Percentiles rank a stretch among this genome's conserved stretches.
phyloP scores from a whole-genome alignment of 1,140 invertebrate genomes.

The Dreissena polymorpha region DNA sequence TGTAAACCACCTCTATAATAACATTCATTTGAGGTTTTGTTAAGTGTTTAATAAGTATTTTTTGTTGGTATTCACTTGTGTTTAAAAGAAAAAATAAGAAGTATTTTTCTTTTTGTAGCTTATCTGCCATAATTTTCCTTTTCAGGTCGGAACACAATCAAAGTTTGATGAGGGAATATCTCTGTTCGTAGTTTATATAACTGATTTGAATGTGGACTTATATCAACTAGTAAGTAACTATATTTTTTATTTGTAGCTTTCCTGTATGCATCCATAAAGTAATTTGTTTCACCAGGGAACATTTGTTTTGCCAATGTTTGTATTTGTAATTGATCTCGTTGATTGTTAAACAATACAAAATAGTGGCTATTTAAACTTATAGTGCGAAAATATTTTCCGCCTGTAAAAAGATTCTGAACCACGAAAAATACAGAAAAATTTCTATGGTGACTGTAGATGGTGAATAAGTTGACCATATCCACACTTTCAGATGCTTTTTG shows the following conservation, averaged over 20 bases:
- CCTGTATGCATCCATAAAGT: slow-evolving; percentile 56
- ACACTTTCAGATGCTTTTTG: slow-evolving; percentile 37
- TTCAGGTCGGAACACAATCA: slow-evolving; percentile 29
- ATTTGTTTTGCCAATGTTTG: slow-evolving; percentile 58
- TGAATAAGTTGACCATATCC: slow-evolving; percentile 36
- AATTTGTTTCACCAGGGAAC: slow-evolving; percentile 49
- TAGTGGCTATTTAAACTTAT: slow-evolving; percentile 36
- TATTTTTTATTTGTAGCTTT: slow-evolving; percentile 47
- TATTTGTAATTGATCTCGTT: slow-evolving; percentile 56
- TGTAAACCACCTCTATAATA: slow-evolving; percentile 48
- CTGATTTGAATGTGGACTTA: slow-evolving; percentile 31
- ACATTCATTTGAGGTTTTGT: slow-evolving; percentile 34
- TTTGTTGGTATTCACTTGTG: slow-evolving; percentile 46
- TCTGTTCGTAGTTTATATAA: slow-evolving; percentile 34
- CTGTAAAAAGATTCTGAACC: slow-evolving; percentile 43
- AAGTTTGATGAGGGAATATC: slow-evolving; percentile 29
- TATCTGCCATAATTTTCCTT: slow-evolving; percentile 38
- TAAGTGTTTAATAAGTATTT: slow-evolving; percentile 26
- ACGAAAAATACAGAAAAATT: slow-evolving; percentile 32
- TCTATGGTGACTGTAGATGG: slow-evolving; percentile 28
- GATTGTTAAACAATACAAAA: slow-evolving; percentile 56
- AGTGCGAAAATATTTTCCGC: slow-evolving; percentile 37
- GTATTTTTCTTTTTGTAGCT: slow-evolving; percentile 26
- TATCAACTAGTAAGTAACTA: slow-evolving; percentile 55
- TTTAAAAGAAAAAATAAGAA: slow-evolving; percentile 47